These are phyloP conservation scores for Laupala kohalensis DNA, from an alignment of 1,140 invertebrate genomes.

Conservation along the genomic window DNA sequence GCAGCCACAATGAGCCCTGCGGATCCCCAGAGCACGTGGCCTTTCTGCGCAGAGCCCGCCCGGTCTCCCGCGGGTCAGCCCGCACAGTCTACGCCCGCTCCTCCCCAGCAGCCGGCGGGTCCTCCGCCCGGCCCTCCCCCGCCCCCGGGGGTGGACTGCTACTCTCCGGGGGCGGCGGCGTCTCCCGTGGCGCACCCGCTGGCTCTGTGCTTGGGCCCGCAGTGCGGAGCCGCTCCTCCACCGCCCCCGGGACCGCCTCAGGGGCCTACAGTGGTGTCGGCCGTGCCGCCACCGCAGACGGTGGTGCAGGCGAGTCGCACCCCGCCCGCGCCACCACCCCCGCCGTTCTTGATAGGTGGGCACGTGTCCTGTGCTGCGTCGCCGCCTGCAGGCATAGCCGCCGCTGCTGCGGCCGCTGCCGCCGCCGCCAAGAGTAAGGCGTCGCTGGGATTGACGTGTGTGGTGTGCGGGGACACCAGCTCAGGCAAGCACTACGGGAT, in stretches of 20 bases:
- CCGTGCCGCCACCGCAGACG: conserved; percentile 2
- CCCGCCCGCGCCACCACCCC: conserved; percentile 2
- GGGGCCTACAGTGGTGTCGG: too few relatives aligned
- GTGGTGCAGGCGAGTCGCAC: conserved; percentile 10
- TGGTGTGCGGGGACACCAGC: conserved; percentile 79
- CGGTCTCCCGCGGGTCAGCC: not conserved
- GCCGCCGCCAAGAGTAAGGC: conserved; percentile 10
- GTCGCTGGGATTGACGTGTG: conserved; percentile 8
- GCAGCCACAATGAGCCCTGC: too few relatives aligned
- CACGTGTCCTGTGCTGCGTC: conserved; percentile 6
- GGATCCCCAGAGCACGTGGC: too few relatives aligned
- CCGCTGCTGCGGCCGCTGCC: not conserved
- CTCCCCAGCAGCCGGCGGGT: not conserved
- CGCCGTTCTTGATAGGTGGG: conserved; percentile 8
- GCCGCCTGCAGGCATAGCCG: not conserved
- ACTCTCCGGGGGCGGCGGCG: conserved; percentile 4
- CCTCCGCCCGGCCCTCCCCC: not conserved
- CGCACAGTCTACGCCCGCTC: not conserved
- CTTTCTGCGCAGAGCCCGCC: not conserved
- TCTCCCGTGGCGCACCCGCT: conserved; percentile 15
- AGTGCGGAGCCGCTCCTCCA: not conserved
- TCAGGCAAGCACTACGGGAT: conserved; percentile 98
- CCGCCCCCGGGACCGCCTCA: not conserved
- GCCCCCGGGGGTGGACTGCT: conserved; percentile 1
- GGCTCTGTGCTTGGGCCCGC: conserved; percentile 12